Evolutionary conservation across 2,888 invertebrate genomes (phyloP), one percentile per base, ranked within the genome.

Genomic region (Leuctra nigra): DNA sequence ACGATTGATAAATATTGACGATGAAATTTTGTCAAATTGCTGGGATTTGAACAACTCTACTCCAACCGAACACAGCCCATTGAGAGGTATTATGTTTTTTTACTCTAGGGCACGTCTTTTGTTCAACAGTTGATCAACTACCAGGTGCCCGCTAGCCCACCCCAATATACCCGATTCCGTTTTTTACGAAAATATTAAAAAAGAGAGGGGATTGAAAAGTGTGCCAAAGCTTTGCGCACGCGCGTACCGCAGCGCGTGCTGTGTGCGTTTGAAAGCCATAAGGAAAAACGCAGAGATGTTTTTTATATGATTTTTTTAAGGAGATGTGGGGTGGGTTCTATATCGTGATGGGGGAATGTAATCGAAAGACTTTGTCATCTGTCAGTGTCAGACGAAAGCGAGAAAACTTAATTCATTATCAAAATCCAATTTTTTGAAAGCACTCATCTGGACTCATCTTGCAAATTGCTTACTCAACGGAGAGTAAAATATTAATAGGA

Each of bases 331-430:
- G 50, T 18, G 50, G 35, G 33, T 18, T 35, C 18, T 33, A 35
- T 33, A 4, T 44, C 23, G 38, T 4, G n/a, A 20, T n/a, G 35
- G 33, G 50, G 50, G 50, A 22, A 33, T 33, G 50, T 35, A 35
- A 50, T 50, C 50, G 50, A 50, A 50, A 50, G 50, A 50, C 50
- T 56, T 41, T 44, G 56, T 56, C 56, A 56, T 56, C 56, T 56
- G 56, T 56, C 56, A 56, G 25, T 56, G 56, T 52, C 56, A 56
- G 56, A 25, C 33, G 33, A 52, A 24, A 20, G 56, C 44, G 44
- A 29, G 52, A 56, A 52, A 41, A 52, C 52, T 56, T 56, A 50
- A 52, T 56, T 56, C 56, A 56, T 56, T 56, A 50, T 50, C 50
- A 50, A 50, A 50, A 50, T 50, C 50, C 50, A 50, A 50, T 50